phyloP scores from a whole-genome alignment of 53 echinoderm and acorn worm species.

The Patiria pectinifera region DNA sequence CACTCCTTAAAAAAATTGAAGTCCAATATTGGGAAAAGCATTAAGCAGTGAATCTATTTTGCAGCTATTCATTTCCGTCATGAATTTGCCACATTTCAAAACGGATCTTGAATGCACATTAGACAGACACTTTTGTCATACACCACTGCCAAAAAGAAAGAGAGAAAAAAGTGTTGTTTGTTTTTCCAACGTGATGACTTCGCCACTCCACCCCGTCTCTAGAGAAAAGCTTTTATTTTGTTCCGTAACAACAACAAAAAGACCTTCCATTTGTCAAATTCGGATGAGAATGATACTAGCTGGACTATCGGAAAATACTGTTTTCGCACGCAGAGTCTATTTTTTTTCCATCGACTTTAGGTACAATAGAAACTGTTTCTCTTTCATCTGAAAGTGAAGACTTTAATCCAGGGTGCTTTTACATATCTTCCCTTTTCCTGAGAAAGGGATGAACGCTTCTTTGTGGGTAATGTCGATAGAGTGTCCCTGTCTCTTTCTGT shows the following conservation, averaged over 20 bases:
- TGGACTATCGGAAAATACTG: background rate
- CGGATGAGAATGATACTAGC: background rate
- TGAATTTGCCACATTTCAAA: background rate
- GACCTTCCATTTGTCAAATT: background rate
- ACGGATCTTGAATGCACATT: background rate
- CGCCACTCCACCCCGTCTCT: background rate
- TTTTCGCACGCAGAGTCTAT: conserved; percentile 10
- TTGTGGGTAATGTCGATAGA: background rate
- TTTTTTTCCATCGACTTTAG: background rate
- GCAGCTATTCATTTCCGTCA: background rate
- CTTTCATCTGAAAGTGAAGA: background rate
- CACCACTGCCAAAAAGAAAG: background rate
- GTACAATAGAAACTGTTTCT: background rate
- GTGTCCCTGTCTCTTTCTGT: background rate
- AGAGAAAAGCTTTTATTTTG: background rate
- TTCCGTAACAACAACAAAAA: background rate
- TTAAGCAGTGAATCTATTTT: background rate
- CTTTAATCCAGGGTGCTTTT: background rate
- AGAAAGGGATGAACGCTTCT: background rate
- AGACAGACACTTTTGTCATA: background rate
- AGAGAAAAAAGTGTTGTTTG: background rate
- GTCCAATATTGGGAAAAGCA: too few species aligned
- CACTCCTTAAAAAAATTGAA: background rate
- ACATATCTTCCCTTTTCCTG: background rate
- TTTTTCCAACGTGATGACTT: background rate